These are phyloP conservation scores for Desmophyllum pertusum DNA, from an alignment of 92 coral and sea anemone species.

Conservation along the genomic window DNA sequence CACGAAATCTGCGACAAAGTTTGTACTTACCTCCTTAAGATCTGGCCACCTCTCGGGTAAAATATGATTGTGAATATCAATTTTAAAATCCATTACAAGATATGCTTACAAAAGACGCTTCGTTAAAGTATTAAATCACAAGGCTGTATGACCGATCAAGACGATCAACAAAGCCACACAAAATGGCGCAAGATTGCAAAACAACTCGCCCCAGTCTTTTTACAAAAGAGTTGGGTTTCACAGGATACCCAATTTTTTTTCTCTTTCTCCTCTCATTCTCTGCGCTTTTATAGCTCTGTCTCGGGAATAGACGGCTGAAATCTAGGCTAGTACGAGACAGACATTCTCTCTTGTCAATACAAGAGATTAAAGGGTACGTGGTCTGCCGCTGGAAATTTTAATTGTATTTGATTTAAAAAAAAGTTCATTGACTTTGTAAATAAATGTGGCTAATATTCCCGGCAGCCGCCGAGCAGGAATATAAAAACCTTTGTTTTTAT, in stretches of 20 bases:
- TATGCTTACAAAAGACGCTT: neutral
- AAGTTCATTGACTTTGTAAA: no score
- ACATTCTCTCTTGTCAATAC: no score
- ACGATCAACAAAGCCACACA: neutral
- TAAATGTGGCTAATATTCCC: no score
- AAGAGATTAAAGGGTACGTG: no score
- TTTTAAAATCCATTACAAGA: slow-evolving; percentile 61
- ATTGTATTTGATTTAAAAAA: no score
- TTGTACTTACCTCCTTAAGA: slow-evolving; percentile 80
- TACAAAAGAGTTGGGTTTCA: neutral
- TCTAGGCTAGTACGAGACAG: no score
- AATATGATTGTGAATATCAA: slow-evolving; percentile 92
- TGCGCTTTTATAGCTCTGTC: no score
- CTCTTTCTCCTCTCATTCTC: no score
- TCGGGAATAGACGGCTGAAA: no score
- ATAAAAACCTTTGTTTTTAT: neutral
- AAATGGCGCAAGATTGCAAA: neutral
- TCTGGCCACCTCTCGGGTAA: slow-evolving; percentile 96
- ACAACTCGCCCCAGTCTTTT: neutral
- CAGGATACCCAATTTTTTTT: neutral
- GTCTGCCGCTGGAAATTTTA: no score
- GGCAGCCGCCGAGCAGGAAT: no score
- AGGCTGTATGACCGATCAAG: no score
- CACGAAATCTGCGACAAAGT: neutral
- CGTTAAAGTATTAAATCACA: neutral